Evolutionary conservation across 2,113 vertebrate genomes (phyloP).

Genomic region (Heterotis niloticus): DNA sequence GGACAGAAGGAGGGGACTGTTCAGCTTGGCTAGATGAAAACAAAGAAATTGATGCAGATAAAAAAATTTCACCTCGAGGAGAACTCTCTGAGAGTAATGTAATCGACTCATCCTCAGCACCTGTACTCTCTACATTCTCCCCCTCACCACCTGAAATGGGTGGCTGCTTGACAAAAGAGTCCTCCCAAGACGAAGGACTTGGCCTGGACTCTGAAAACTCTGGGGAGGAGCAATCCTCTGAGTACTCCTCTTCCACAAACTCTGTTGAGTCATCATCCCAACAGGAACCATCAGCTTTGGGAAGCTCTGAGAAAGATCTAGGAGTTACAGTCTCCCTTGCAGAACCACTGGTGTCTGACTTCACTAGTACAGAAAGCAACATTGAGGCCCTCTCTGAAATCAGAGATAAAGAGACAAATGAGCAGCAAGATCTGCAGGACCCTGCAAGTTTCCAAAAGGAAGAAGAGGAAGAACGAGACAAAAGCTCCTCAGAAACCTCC

Average conservation of each 20-base stretch:
- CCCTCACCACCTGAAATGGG: conserved; percentile 68
- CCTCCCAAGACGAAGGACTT: conserved; percentile 60
- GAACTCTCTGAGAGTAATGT: conserved; percentile 4
- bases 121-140: conserved; percentile 5
- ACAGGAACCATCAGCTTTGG: background rate
- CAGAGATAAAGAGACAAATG: background rate
- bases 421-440: conserved; percentile 7
- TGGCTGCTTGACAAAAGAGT: conserved; percentile 69
- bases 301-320: background rate
- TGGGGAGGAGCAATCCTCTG: conserved; percentile 16
- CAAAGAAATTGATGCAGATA: background rate
- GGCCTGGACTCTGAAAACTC: conserved; percentile 33
- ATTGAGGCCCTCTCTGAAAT: background rate
- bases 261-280: background rate
- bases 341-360: background rate
- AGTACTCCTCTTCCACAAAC: conserved; percentile 19
- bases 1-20: background rate
- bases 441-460: background rate
- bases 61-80: background rate
- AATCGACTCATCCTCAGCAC: background rate
- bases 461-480: conserved; percentile 24
- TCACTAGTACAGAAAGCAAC: background rate
- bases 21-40: background rate
- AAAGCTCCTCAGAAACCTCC: conserved; percentile 8
- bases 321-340: background rate